phyloP scores from a whole-genome alignment of 37 sponge, comb jelly and placozoan species.

The Tethya wilhelma region DNA sequence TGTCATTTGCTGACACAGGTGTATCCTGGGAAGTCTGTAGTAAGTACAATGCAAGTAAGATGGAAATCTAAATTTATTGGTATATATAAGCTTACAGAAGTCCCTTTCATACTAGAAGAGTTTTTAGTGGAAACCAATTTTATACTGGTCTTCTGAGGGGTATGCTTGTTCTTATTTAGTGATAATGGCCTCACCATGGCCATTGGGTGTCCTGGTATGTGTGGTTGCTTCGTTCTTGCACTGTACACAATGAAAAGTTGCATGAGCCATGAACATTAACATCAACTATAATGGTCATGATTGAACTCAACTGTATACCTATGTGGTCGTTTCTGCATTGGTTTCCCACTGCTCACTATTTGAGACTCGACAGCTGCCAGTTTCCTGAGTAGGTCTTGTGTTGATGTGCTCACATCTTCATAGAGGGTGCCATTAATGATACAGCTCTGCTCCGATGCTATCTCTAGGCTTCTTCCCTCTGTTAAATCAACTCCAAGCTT shows the following conservation, averaged over 20 bases:
- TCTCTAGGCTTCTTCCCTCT: not conserved
- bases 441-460: not conserved
- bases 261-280: not conserved
- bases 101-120: too few species aligned
- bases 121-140: too few species aligned
- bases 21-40: too few species aligned
- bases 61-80: too few species aligned
- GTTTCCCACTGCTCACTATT: not conserved
- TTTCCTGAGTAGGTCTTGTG: slow-evolving; percentile 8
- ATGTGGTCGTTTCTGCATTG: not conserved
- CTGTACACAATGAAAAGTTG: too few species aligned
- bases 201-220: not conserved
- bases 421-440: slow-evolving; percentile 3
- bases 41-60: too few species aligned
- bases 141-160: not conserved
- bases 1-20: too few species aligned
- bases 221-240: not conserved
- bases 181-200: not conserved
- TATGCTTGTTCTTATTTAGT: not conserved
- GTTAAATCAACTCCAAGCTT: not conserved
- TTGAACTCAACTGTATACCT: not conserved
- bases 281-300: not conserved
- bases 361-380: slow-evolving; percentile 1
- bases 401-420: slow-evolving; percentile 25
- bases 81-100: too few species aligned